Evolutionary conservation across 2,113 vertebrate genomes (phyloP), one percentile per base, ranked within the genome.

Genomic region (Charadrius vociferus): DNA sequence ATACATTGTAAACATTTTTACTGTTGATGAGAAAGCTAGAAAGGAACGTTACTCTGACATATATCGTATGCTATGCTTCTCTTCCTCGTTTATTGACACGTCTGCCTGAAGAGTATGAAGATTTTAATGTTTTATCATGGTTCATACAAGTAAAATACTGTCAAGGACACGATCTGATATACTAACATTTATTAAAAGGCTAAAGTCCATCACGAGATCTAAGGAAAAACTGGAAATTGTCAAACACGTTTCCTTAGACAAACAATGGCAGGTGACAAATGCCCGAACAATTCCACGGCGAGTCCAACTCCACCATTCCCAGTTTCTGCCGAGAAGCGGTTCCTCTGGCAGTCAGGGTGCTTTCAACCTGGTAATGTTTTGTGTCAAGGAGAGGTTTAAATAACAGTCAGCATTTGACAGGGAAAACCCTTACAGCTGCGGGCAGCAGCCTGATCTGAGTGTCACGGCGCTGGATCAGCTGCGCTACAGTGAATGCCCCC

Each of bases 121-220:
- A 95, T 95, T 98, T 97, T 97, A 97, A 98, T 98, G 96, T 93
- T 96, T 95, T 86, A 96, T 94, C 97, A 98, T 98, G 97, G 97
- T 98, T 98, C 97, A 97, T 98, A 98, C 98, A 97, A 98, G 96
- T 98, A 98, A 98, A 98, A 98, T 98, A 98, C 96, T 96, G 98
- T 97, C 97, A 98, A 98, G 97, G 98, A 98, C 97, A 98, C 98
- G 92, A 96, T 98, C 96, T 97, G 98, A 98, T 98, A 98, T 98
- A 98, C 97, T 98, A 98, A 98, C 98, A 98, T 98, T 98, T 98
- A 98, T 97, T 97, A 98, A 98, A 98, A 98, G 97, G 96, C 96
- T 98, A 98, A 98, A 97, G 96, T 98, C 96, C 98, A 98, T 95
- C 98, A 98, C 97, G 73, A 98, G 97, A 97, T 98, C 98, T 98